Conservation (phyloP, 2,888 invertebrate genomes). For the Empis livida region DNA sequence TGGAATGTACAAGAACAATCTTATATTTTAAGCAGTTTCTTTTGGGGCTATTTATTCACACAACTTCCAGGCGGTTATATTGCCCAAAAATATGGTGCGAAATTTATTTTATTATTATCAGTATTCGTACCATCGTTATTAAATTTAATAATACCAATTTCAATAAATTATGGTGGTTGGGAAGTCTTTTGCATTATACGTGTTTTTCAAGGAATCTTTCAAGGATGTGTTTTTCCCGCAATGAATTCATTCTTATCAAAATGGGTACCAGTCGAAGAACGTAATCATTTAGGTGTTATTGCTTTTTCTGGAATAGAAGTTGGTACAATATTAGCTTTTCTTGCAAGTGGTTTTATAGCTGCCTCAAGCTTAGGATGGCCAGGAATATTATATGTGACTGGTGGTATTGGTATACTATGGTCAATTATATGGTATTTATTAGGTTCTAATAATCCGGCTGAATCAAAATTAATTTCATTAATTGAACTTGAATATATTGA, state of each 20-base stretch:
- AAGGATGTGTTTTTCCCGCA: slow-evolving; percentile 51
- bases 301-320: slow-evolving; percentile 48
- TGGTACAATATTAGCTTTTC: slow-evolving; percentile 54
- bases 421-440: slow-evolving; percentile 41
- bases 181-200: slow-evolving; percentile 43
- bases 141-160: slow-evolving; percentile 50
- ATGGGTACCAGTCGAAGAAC: slow-evolving; percentile 52
- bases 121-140: slow-evolving; percentile 49
- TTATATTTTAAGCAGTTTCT: slow-evolving; percentile 57
- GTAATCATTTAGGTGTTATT: slow-evolving; percentile 44
- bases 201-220: slow-evolving; percentile 50
- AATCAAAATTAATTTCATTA: slow-evolving; percentile 41
- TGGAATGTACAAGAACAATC: slow-evolving; percentile 41
- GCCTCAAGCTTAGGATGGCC: slow-evolving; percentile 48
- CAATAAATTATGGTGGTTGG: slow-evolving; percentile 49
- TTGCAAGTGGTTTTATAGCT: slow-evolving; percentile 47
- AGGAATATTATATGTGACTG: slow-evolving; percentile 48
- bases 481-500: slow-evolving; percentile 47
- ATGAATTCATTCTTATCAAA: slow-evolving; percentile 51
- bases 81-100: slow-evolving; percentile 55
- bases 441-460: slow-evolving; percentile 44
- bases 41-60: slow-evolving; percentile 60
- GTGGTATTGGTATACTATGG: slow-evolving; percentile 39
- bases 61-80: slow-evolving; percentile 54
- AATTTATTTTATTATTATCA: slow-evolving; percentile 42